Evolutionary conservation across 2,888 invertebrate genomes (phyloP), one percentile per base, ranked within the genome.

Genomic region (Drosophila subsilvestris): DNA sequence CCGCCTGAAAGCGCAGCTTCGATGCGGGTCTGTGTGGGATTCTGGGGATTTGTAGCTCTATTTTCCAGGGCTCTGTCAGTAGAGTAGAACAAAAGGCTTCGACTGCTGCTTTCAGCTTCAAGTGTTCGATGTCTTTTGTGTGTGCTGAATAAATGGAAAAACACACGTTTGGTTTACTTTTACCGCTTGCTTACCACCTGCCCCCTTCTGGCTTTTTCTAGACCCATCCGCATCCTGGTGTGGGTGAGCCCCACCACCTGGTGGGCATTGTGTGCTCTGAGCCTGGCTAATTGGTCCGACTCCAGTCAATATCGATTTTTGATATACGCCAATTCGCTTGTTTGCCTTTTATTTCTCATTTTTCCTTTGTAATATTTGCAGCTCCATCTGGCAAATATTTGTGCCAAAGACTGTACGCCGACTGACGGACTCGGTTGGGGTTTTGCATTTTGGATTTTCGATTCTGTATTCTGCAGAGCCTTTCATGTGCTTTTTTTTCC

Each of bases 341-440:
- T 51, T 12, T 56, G 48, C 45, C 14, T 12, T 58, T 50, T 65
- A 37, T 42, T 58, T 59, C 43, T 27, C 22, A 25, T 29, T 47
- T 29, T 45, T 54, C 29, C 60, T 57, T 42, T 62, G 25, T 56
- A 37, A 60, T 60, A 55, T 65, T 54, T 62, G 54, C 54, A 59
- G 22, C 72, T 80, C 75, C 66, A 70, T 45, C 72, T 71, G 80
- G 71, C 79, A 79, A 76, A 76, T 76, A 82, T 82, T 81, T 85
- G 66, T 79, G 74, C 50, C 53, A 8, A 45, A 25, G 17, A 44
- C 43, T 29, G 42, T 51, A 45, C 29, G 22, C 22, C 22, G 17
- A 18, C 37, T 42, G 18, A 20, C 14, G 48, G 32, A 18, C 55
- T 67, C 4, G 66, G 27, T 29, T 66, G 22, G 32, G 47, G 3